Evolutionary conservation across 2,797 vertebrate species (phyloP), one percentile per base, ranked within the genome.

Genomic region (Gila robusta): DNA sequence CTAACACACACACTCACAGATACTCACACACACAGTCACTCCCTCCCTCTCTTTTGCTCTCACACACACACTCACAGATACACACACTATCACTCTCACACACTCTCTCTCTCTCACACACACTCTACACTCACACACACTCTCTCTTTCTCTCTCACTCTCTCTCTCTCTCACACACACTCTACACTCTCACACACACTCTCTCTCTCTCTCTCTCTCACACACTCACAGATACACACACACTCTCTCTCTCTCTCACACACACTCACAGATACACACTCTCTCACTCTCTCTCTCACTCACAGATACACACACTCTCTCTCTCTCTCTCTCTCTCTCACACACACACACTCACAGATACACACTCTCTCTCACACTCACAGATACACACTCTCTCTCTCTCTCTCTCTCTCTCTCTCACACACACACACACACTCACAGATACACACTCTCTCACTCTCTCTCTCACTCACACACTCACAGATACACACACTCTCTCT

Each of bases 251-350:
- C 44, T 44, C 37, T 37, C 6, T 37, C 5, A 3, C 35, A 3
- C 35, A 3, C 35, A 35, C 35, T 37, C 4, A 26, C 23, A n/a
- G 35, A 7, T 16, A 6, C 54, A n/a, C 23, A n/a, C 21, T 23
- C 54, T 23, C 21, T 9, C 56, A 1, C 44, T 5, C 10, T 2
- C 23, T 23, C 37, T 6, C 37, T 6, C 37, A 37, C 56, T n/a
- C n/a, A n/a, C n/a, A n/a, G n/a, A 23, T 4, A 14, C 44, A 47
- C 44, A 3, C 44, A 47, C 11, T 14, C 44, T 0, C 14, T 52
- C 16, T 0, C 41, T 4, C 44, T 1, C 4, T 19, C 6, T 7
- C 17, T 2, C 0, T 19, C 47, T 0, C 14, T 11, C 44, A 12
- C 44, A 47, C 44, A 1, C 47, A 26, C 28, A 23, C 21, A 41